phyloP scores from a whole-genome alignment of 2,888 invertebrate genomes.

The Eupsilia transversa region DNA sequence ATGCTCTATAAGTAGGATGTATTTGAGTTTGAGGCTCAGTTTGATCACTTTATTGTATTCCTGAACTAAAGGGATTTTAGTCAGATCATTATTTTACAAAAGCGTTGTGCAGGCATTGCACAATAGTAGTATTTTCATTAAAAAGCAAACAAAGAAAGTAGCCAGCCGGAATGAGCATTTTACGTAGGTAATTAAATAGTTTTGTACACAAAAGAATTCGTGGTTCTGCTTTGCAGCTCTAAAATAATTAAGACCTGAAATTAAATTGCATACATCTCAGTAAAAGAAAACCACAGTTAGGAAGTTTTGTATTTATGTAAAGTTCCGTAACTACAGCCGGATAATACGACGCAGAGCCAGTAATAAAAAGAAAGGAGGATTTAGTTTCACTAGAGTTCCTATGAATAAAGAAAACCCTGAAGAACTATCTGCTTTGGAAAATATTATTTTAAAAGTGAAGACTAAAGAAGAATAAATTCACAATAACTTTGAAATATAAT shows the following conservation, averaged over 20 bases:
- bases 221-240: slow-evolving; percentile 3
- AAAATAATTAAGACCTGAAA: slow-evolving; percentile 43
- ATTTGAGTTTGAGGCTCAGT: background rate
- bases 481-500: background rate
- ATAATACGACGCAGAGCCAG: slow-evolving; percentile 20
- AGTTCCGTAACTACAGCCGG: slow-evolving; percentile 23
- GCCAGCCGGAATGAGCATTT: slow-evolving; percentile 12
- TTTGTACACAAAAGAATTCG: slow-evolving; percentile 22
- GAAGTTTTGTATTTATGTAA: slow-evolving; percentile 33
- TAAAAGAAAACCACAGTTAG: slow-evolving; percentile 39
- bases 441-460: slow-evolving; percentile 17
- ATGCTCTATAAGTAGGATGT: background rate
- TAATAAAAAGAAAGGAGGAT: slow-evolving; percentile 22
- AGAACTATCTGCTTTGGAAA: slow-evolving; percentile 25
- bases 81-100: background rate
- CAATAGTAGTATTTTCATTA: background rate
- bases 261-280: slow-evolving; percentile 47
- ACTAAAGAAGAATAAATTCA: background rate
- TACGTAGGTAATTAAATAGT: slow-evolving; percentile 32
- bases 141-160: slow-evolving; percentile 7
- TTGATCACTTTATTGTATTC: background rate
- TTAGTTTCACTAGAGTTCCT: slow-evolving; percentile 32
- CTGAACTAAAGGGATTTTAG: background rate
- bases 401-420: slow-evolving; percentile 33
- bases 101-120: background rate